These are phyloP conservation scores for Phocides pigmalion DNA, from an alignment of 1,140 invertebrate genomes.

Conservation along the genomic window DNA sequence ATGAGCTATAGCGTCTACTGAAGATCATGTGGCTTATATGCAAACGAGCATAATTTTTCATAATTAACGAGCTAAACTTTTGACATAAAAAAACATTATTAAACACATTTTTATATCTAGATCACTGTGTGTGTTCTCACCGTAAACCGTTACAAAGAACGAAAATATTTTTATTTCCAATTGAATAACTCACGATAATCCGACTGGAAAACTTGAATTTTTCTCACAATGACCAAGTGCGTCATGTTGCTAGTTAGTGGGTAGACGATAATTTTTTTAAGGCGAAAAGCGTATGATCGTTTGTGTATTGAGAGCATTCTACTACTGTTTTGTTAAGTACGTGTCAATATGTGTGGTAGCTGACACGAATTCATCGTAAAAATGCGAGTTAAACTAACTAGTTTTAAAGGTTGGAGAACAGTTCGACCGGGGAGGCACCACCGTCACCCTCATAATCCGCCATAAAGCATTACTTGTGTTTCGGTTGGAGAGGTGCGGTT, in stretches of 20 bases:
- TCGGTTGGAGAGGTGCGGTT: no score
- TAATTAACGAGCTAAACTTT: no score
- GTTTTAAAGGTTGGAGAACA: no score
- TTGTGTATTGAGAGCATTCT: constrained; percentile 7
- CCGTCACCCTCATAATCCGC: no score
- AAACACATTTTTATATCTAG: neutral
- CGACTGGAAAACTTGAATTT: constrained; percentile 10
- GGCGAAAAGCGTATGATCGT: constrained; percentile 7
- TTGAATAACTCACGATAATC: constrained; percentile 12
- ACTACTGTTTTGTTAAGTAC: constrained; percentile 1
- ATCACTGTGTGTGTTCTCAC: neutral
- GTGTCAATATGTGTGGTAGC: constrained; percentile 14
- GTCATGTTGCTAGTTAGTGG: neutral
- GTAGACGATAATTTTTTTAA: constrained; percentile 7
- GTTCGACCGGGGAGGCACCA: no score
- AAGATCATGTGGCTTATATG: no score
- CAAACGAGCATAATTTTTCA: no score
- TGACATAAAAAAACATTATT: no score
- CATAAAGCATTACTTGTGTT: no score
- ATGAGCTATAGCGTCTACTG: no score
- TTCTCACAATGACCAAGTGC: neutral
- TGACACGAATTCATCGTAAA: no score
- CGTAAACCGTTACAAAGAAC: constrained; percentile 7
- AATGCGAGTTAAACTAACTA: neutral
- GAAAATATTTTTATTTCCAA: constrained; percentile 8